These are phyloP conservation scores for Eledone cirrhosa DNA, from an alignment of 2,888 invertebrate species.

Conservation along the genomic window DNA sequence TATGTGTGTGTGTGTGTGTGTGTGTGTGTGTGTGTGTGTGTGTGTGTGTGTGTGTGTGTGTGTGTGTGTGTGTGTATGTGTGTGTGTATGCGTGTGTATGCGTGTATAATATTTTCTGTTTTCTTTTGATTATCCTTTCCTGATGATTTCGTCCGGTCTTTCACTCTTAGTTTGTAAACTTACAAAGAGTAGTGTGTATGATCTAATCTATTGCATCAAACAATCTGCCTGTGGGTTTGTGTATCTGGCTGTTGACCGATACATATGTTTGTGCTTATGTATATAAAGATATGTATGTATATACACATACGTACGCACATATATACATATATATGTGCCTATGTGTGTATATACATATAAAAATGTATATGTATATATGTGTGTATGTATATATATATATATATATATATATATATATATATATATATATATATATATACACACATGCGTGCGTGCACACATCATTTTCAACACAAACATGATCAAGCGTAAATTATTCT, in stretches of 20 bases:
- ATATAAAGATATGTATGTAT: conserved; percentile 2
- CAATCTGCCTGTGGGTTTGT: no score
- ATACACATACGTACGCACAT: background rate
- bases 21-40: background rate
- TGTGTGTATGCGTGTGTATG: background rate
- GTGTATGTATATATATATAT: conserved; percentile 8
- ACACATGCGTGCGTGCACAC: no score
- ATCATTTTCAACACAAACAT: no score
- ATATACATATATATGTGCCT: background rate
- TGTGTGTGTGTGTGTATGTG: background rate
- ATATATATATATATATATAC: background rate
- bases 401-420: background rate
- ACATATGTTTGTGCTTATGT: no score
- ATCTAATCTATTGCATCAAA: no score
- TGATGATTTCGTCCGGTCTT: no score
- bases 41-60: background rate
- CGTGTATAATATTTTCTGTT: background rate
- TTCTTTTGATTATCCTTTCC: background rate
- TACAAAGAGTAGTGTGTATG: no score
- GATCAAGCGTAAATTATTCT: no score
- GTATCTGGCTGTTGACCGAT: no score
- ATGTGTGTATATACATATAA: background rate
- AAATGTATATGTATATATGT: no score
- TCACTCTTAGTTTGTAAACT: no score
- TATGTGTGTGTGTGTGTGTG: background rate